Evolutionary conservation across 1,140 invertebrate species (phyloP).

Genomic region (Drosophila sp.): DNA sequence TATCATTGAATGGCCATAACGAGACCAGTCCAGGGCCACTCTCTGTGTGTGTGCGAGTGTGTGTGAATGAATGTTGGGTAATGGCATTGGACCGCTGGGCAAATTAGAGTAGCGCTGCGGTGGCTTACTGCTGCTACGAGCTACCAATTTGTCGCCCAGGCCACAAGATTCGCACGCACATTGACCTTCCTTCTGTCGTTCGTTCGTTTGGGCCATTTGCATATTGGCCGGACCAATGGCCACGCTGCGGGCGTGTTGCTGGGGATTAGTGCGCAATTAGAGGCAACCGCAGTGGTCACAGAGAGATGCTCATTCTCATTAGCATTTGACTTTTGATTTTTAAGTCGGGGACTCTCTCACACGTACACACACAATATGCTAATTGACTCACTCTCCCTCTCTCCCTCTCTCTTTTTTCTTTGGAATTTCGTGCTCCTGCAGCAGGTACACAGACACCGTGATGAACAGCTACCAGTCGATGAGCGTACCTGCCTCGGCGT

Average conservation of each 20-base stretch:
- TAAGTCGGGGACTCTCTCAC: constrained; percentile 11
- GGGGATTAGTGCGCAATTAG: constrained; percentile 71
- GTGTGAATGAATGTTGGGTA: constrained; percentile 1
- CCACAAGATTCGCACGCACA: constrained; percentile 76
- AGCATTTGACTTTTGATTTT: constrained; percentile 54
- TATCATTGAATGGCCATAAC: constrained; percentile 59
- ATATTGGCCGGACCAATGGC: constrained; percentile 42
- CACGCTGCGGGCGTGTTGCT: constrained; percentile 61
- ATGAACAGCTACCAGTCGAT: constrained; percentile 83
- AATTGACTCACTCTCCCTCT: constrained; percentile 32
- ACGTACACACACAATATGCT: constrained; percentile 32
- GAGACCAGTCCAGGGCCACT: constrained; percentile 11
- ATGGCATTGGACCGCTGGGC: constrained; percentile 30
- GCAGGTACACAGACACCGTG: constrained; percentile 82
- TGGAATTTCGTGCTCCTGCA: constrained; percentile 17
- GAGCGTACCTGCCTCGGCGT: constrained; percentile 81
- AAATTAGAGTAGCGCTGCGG: constrained; percentile 67
- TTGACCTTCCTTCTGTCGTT: constrained; percentile 79
- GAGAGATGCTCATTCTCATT: constrained; percentile 59
- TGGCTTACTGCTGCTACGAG: constrained; percentile 26
- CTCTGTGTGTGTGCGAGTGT: background rate
- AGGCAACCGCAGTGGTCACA: constrained; percentile 48
- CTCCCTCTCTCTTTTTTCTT: constrained; percentile 1
- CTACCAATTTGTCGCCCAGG: constrained; percentile 52
- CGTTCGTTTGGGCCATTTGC: constrained; percentile 66